Percentiles rank a stretch among this genome's conserved stretches.
phyloP scores from a whole-genome alignment of 2,113 vertebrate genomes.

The Malurus alboscapulatus region DNA sequence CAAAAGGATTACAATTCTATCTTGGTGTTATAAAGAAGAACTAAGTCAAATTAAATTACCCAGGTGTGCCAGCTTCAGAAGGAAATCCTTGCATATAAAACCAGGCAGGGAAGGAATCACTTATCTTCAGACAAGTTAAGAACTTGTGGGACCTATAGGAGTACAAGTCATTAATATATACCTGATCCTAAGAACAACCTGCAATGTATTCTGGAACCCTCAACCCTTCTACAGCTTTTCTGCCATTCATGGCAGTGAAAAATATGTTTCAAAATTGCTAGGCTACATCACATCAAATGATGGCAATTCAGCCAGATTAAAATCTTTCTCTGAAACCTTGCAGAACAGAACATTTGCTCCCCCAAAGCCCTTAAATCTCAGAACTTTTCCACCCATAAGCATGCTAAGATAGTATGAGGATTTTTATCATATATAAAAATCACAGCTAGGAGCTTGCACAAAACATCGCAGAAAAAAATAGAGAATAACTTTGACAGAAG shows the following conservation, averaged over 20 bases:
- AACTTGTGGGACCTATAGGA: not conserved
- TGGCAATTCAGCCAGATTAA: not conserved
- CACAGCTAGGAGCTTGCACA: not conserved
- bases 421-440: conserved; percentile 34
- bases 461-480: conserved; percentile 28
- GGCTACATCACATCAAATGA: not conserved
- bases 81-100: not conserved
- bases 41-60: not conserved
- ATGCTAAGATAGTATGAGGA: not conserved
- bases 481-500: conserved; percentile 26
- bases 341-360: not conserved
- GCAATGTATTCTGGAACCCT: not conserved
- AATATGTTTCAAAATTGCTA: not conserved
- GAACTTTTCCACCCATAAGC: not conserved
- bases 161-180: not conserved
- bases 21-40: not conserved
- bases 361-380: not conserved
- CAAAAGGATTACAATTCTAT: not conserved
- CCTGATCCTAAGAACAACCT: not conserved
- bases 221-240: not conserved
- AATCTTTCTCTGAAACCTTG: not conserved
- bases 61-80: not conserved
- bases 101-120: not conserved
- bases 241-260: not conserved
- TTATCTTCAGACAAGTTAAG: not conserved